Evolutionary conservation across 1,140 invertebrate species (phyloP).

Genomic region (Pentalonia nigronervosa): DNA sequence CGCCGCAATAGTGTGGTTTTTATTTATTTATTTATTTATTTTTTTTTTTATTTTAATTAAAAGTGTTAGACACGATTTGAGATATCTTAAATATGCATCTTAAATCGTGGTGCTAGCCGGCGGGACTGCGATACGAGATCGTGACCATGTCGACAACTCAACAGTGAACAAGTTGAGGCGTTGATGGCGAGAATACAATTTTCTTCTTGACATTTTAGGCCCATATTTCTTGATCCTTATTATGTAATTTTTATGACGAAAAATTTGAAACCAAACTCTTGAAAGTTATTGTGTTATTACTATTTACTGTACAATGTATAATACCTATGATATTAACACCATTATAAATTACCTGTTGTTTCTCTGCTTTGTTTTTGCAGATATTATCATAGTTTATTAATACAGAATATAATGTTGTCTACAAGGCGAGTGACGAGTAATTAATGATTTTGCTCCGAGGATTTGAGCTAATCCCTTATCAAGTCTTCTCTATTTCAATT

Average conservation of each 20-base stretch:
- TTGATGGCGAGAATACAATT: background rate
- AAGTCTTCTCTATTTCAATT: too few species aligned
- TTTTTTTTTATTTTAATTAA: background rate
- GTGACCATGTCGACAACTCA: background rate
- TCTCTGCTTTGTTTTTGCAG: background rate
- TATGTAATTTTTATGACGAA: background rate
- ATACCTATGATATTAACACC: background rate
- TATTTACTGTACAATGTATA: too few species aligned
- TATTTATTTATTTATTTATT: too few species aligned
- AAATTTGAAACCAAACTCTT: background rate
- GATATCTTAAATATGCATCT: background rate
- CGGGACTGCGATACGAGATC: background rate
- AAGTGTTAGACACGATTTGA: background rate
- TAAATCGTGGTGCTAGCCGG: background rate
- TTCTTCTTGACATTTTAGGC: background rate
- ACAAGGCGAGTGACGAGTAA: too few species aligned
- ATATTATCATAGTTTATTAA: background rate
- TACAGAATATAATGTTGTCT: too few species aligned
- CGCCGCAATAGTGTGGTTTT: background rate
- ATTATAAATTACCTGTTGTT: background rate
- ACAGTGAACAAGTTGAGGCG: too few species aligned
- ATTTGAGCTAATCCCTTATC: too few species aligned
- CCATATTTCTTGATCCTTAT: background rate
- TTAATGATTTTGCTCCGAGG: too few species aligned
- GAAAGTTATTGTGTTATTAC: background rate